Evolutionary conservation across 2,888 invertebrate species (phyloP).

Genomic region (Nyleta sp.): DNA sequence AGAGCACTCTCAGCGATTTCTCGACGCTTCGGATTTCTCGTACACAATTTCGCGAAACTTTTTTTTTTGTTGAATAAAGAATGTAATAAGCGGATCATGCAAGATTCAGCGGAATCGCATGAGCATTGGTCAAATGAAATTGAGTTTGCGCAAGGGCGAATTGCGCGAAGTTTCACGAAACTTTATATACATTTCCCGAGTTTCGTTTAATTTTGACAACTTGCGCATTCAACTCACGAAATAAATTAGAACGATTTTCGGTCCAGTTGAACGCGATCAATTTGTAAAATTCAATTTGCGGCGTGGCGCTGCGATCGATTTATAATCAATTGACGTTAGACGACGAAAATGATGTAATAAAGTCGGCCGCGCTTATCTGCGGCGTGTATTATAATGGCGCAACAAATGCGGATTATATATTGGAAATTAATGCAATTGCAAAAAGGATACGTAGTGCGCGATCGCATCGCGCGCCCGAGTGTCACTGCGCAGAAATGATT

Average conservation of each 20-base stretch:
- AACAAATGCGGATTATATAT: conserved; percentile 38
- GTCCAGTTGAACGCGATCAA: conserved; percentile 8
- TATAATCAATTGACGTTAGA: background rate
- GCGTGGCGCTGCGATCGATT: background rate
- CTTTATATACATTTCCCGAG: conserved; percentile 19
- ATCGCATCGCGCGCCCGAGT: conserved; percentile 28
- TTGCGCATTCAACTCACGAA: conserved; percentile 30
- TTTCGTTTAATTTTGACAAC: conserved; percentile 38
- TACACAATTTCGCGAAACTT: conserved; percentile 2
- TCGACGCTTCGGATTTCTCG: background rate
- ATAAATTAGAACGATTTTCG: conserved; percentile 13
- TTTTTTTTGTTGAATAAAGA: conserved; percentile 16
- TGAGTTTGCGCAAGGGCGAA: conserved; percentile 19
- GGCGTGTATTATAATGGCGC: conserved; percentile 9
- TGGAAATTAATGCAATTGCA: conserved; percentile 40
- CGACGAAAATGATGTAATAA: conserved; percentile 23
- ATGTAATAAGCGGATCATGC: conserved; percentile 28
- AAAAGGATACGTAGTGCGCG: conserved; percentile 40
- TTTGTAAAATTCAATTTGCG: conserved; percentile 13
- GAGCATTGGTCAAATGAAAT: conserved; percentile 38
- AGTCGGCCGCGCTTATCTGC: background rate
- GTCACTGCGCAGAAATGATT: no score
- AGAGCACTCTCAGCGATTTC: background rate
- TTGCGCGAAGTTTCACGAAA: conserved; percentile 25
- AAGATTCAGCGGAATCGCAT: conserved; percentile 33